Percentiles rank a stretch among this genome's conserved stretches.
Conservation (phyloP, 2,888 invertebrate genomes). For the Metalampra italica region DNA sequence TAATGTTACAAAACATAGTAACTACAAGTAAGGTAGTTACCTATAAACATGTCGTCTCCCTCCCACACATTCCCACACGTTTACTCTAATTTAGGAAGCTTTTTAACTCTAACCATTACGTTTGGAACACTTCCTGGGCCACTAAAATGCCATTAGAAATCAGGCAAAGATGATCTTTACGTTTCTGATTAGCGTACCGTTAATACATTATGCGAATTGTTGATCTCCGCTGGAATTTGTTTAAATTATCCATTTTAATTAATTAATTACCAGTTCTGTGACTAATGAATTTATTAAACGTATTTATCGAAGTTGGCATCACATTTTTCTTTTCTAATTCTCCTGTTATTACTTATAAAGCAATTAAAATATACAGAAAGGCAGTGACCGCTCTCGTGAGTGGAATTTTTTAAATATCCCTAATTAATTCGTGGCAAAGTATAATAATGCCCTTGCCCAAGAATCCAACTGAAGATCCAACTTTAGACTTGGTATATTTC, state of each 20-base stretch:
- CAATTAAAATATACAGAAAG: not conserved
- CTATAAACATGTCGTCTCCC: conserved; percentile 29
- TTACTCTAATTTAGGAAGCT: conserved; percentile 25
- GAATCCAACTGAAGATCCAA: not conserved
- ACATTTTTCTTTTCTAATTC: not conserved
- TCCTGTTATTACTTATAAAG: not conserved
- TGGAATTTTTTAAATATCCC: too few relatives aligned
- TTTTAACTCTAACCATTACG: conserved; percentile 33
- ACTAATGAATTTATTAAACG: not conserved
- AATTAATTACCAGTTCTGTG: not conserved
- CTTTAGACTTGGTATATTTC: too few relatives aligned
- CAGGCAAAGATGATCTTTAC: not conserved
- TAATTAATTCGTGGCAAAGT: too few relatives aligned
- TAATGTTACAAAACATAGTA: too few relatives aligned
- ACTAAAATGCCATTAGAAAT: conserved; percentile 23
- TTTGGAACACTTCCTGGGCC: conserved; percentile 24
- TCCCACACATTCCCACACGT: conserved; percentile 21
- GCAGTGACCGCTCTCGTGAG: too few relatives aligned
- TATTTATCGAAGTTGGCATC: not conserved
- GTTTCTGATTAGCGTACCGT: not conserved
- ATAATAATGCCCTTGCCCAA: too few relatives aligned
- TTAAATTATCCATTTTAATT: not conserved
- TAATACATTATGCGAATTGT: not conserved
- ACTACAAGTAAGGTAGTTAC: too few relatives aligned
- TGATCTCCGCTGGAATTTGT: not conserved